A percentile compares a stretch with the other conserved stretches of the same genome.
Evolutionary conservation across 2,888 invertebrate genomes (phyloP).

Genomic region (Spodoptera picta): DNA sequence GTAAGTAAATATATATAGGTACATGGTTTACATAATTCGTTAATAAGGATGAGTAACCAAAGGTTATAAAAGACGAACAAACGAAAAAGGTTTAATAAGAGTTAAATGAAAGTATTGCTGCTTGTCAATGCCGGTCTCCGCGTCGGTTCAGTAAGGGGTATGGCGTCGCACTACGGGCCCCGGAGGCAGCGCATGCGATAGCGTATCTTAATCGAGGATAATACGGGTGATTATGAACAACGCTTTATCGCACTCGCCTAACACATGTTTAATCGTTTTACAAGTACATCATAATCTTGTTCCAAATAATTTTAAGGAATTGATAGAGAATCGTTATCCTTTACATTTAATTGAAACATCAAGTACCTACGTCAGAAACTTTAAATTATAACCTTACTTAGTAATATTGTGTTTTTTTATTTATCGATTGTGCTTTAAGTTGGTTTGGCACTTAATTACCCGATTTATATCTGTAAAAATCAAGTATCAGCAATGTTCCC

Average conservation of each 20-base stretch:
- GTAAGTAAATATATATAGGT: background rate
- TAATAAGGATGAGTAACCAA: background rate
- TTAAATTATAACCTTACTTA: too few relatives aligned
- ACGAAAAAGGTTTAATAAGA: background rate
- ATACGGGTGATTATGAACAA: constrained; percentile 36
- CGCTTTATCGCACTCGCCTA: constrained; percentile 26
- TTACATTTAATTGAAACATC: too few relatives aligned
- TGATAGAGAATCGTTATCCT: too few relatives aligned
- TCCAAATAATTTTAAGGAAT: too few relatives aligned
- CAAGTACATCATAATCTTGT: constrained; percentile 20
- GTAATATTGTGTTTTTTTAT: too few relatives aligned
- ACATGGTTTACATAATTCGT: too few relatives aligned
- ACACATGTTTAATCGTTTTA: constrained; percentile 24
- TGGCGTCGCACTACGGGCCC: constrained; percentile 18
- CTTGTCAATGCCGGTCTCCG: background rate
- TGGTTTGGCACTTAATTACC: too few relatives aligned
- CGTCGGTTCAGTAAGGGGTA: constrained; percentile 17
- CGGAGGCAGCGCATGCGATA: constrained; percentile 23
- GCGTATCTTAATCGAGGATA: constrained; percentile 53
- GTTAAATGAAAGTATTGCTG: background rate
- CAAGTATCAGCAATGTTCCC: too few relatives aligned
- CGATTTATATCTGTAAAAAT: too few relatives aligned
- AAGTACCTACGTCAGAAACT: too few relatives aligned
- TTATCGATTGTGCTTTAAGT: too few relatives aligned
- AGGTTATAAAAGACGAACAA: background rate